A percentile compares a stretch with the other conserved stretches of the same genome.
These are phyloP conservation scores for Spodoptera exigua DNA, from an alignment of 2,888 invertebrate species.

Conservation along the genomic window DNA sequence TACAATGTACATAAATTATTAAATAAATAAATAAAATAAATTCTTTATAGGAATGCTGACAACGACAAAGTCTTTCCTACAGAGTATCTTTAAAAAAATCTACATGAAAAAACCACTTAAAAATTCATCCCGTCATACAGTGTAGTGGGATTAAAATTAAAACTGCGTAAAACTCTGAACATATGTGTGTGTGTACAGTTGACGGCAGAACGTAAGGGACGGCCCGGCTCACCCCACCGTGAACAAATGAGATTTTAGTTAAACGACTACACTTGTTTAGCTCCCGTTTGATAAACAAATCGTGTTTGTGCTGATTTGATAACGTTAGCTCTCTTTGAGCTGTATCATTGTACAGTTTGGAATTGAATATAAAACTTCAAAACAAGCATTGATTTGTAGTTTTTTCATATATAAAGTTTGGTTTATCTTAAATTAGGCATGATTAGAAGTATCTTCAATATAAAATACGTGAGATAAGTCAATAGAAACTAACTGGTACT, in stretches of 20 bases:
- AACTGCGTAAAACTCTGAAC: conserved; percentile 83
- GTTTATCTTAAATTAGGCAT: too few species aligned
- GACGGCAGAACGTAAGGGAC: conserved; percentile 48
- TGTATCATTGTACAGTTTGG: too few species aligned
- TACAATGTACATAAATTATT: too few species aligned
- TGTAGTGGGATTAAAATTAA: conserved; percentile 82
- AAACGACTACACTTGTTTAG: conserved; percentile 64
- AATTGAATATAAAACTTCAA: too few species aligned
- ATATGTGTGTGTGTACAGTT: conserved; percentile 73
- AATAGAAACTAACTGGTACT: too few species aligned
- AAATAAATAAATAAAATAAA: too few species aligned
- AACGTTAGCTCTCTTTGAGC: conserved; percentile 40
- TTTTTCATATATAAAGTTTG: too few species aligned
- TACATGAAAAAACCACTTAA: conserved; percentile 25
- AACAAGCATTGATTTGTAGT: too few species aligned
- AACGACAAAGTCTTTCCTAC: too few species aligned
- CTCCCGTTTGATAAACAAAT: conserved; percentile 55
- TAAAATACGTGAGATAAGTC: too few species aligned
- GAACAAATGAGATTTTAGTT: conserved; percentile 68
- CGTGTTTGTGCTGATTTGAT: conserved; percentile 51
- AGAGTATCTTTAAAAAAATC: neutral
- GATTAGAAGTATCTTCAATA: too few species aligned
- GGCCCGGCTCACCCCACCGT: conserved; percentile 63
- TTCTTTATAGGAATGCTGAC: too few species aligned
- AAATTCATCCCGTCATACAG: conserved; percentile 47